Percentiles rank a stretch among this genome's conserved stretches.
These are phyloP conservation scores for Buphagus erythrorhynchus DNA, from an alignment of 2,797 vertebrate species.

Conservation along the genomic window DNA sequence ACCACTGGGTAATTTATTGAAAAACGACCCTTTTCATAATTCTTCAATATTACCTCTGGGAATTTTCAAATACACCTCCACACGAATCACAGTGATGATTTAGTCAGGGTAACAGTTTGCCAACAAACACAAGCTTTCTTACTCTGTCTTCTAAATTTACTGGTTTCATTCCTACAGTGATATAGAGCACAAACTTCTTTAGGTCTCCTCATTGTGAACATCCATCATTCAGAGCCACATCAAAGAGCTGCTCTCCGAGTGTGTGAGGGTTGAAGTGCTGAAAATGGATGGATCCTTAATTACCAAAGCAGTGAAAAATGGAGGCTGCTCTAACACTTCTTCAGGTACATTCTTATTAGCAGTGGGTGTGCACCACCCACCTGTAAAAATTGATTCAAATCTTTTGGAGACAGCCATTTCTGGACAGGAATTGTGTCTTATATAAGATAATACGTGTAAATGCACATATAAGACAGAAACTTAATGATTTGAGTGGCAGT, in stretches of 20 bases:
- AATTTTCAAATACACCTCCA: conserved; percentile 29
- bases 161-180: not conserved
- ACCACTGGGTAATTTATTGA: not conserved
- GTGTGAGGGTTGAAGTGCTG: not conserved
- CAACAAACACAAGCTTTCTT: conserved; percentile 3
- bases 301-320: not conserved
- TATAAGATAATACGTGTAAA: conserved; percentile 1
- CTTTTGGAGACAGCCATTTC: not conserved
- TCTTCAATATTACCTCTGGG: not conserved
- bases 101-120: not conserved
- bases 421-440: not conserved
- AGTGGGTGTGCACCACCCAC: not conserved
- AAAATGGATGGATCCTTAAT: not conserved
- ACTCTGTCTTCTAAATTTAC: conserved; percentile 5
- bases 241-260: not conserved
- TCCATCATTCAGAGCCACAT: not conserved
- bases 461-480: not conserved
- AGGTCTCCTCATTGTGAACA: not conserved
- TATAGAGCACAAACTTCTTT: not conserved
- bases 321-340: not conserved
- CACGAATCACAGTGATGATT: not conserved
- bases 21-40: not conserved
- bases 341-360: not conserved
- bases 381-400: not conserved
- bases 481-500: not conserved